These are phyloP conservation scores for Setipinna tenuifilis DNA, from an alignment of 2,797 vertebrate species.

Conservation along the genomic window DNA sequence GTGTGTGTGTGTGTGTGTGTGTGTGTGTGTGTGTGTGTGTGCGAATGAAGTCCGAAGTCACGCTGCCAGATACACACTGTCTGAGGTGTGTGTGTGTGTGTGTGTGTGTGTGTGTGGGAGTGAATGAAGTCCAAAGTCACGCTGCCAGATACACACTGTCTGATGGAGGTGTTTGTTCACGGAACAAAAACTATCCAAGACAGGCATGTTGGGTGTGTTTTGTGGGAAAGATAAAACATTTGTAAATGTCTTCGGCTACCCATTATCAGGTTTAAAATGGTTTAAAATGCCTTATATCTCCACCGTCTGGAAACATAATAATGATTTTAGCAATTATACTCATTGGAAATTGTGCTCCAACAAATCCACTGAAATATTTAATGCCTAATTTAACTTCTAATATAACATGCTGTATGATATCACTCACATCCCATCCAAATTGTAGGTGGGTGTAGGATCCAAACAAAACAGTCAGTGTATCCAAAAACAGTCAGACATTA, in stretches of 20 bases:
- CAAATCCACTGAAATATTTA: not conserved
- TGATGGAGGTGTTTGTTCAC: slow-evolving; percentile 17
- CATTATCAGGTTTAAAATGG: not conserved
- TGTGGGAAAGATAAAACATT: not conserved
- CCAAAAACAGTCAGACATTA: too few species aligned
- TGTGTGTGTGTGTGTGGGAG: not conserved
- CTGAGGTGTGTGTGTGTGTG: not conserved
- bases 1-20: too few species aligned
- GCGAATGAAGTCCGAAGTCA: too few species aligned
- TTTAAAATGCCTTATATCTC: not conserved
- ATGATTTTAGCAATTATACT: not conserved
- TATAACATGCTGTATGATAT: too few species aligned
- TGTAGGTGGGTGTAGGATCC: too few species aligned
- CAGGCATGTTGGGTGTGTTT: not conserved
- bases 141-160: not conserved
- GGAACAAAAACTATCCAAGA: slow-evolving; percentile 13
- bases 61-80: too few species aligned
- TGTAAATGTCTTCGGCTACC: not conserved
- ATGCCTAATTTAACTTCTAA: not conserved
- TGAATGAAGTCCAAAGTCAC: slow-evolving; percentile 3
- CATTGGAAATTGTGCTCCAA: not conserved
- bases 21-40: too few species aligned
- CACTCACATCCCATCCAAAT: too few species aligned
- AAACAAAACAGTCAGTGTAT: too few species aligned
- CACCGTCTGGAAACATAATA: not conserved